These are phyloP conservation scores for Helarctos malayanus DNA, from an alignment of 2,797 vertebrate species.

Conservation along the genomic window DNA sequence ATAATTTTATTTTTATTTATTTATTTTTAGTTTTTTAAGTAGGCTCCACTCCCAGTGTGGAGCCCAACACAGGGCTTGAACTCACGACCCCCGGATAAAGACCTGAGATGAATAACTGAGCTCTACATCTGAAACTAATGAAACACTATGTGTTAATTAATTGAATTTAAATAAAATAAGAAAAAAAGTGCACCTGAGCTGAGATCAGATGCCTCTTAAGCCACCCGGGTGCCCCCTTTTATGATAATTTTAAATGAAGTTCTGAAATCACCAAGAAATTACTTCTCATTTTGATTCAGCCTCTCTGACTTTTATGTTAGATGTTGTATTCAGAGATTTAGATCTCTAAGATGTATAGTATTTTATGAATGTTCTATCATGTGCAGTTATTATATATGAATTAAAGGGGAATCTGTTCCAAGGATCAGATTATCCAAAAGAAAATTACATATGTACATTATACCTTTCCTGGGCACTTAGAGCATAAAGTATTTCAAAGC, in stretches of 20 bases:
- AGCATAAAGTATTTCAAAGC: constrained; percentile 34
- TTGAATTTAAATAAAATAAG: background rate
- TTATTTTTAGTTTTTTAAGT: background rate
- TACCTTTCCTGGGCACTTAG: constrained; percentile 28
- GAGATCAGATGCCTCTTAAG: background rate
- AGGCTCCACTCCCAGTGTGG: background rate
- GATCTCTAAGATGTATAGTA: constrained; percentile 17
- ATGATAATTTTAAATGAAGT: constrained; percentile 32
- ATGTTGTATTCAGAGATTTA: background rate
- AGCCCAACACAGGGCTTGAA: background rate
- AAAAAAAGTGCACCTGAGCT: background rate
- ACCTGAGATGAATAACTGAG: no score
- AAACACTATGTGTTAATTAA: background rate
- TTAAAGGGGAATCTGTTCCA: background rate
- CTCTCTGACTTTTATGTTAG: background rate
- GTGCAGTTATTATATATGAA: constrained; percentile 2
- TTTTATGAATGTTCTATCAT: constrained; percentile 2
- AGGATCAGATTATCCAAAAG: constrained; percentile 6
- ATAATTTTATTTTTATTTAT: background rate
- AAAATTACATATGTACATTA: background rate
- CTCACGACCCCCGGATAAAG: no score
- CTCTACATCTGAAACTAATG: no score
- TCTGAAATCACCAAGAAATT: background rate
- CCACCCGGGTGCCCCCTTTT: background rate
- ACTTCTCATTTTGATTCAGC: constrained; percentile 6